phyloP scores from a whole-genome alignment of 2,797 vertebrate genomes.

The Ceryle rudis region DNA sequence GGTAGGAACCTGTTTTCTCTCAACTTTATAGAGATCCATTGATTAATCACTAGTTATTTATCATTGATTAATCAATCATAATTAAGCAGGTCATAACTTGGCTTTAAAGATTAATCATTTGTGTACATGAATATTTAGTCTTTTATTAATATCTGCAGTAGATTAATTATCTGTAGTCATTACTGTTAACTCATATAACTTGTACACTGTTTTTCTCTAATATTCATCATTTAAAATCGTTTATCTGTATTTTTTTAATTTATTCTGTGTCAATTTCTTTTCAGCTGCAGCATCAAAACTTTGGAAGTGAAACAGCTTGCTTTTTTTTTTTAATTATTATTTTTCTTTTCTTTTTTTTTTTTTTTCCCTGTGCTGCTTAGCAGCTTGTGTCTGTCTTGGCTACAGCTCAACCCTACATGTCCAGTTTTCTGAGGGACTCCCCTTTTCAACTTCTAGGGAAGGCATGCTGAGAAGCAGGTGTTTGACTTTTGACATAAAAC shows the following conservation, averaged over 20 bases:
- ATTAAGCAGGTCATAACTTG: constrained; percentile 22
- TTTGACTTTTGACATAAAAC: not conserved
- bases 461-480: not conserved
- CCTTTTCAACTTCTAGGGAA: not conserved
- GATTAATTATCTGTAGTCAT: not conserved
- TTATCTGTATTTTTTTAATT: not conserved
- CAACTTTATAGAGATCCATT: not conserved
- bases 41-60: constrained; percentile 34
- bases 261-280: not conserved
- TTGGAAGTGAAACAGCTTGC: not conserved
- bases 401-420: not conserved
- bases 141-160: constrained; percentile 1
- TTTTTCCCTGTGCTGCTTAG: not conserved
- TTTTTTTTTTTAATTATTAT: too few species aligned
- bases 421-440: not conserved
- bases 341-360: not conserved
- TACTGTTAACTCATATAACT: not conserved
- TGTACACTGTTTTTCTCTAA: not conserved
- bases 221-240: not conserved
- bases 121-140: constrained; percentile 27
- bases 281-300: not conserved
- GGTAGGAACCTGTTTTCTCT: not conserved
- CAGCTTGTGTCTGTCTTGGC: not conserved
- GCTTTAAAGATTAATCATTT: constrained; percentile 34
- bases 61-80: constrained; percentile 22